phyloP scores from a whole-genome alignment of 2,113 vertebrate genomes.

The Scalopus aquaticus region DNA sequence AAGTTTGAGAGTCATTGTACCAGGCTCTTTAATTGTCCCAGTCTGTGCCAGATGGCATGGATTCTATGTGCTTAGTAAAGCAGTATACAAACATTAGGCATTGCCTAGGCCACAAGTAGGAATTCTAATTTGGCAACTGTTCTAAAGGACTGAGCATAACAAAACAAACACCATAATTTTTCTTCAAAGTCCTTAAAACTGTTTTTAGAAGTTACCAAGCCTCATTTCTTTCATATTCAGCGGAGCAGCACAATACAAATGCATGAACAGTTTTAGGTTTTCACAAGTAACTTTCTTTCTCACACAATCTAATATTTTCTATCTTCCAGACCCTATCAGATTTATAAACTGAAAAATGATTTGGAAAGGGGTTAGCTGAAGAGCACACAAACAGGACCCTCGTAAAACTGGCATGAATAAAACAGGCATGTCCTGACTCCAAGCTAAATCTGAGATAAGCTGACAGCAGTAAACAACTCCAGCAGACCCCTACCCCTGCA shows the following conservation, averaged over 20 bases:
- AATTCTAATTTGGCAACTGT: background rate
- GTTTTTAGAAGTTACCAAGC: background rate
- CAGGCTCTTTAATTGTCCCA: background rate
- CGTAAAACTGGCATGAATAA: no score
- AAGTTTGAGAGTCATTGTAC: background rate
- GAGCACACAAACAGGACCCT: no score
- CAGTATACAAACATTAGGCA: background rate
- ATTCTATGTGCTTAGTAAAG: background rate
- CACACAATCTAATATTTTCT: background rate
- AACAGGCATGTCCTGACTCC: no score
- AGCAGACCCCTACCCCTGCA: no score
- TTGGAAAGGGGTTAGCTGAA: accelerated
- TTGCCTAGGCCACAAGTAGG: background rate
- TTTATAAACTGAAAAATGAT: background rate
- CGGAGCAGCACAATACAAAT: background rate
- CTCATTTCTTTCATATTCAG: background rate
- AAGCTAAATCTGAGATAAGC: no score
- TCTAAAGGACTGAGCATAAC: background rate
- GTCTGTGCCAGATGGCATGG: background rate
- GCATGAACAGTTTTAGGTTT: background rate
- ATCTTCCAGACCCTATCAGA: background rate
- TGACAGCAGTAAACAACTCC: no score
- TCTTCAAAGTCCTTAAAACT: background rate
- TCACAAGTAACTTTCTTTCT: background rate
- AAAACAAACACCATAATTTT: background rate